Evolutionary conservation across 2,113 vertebrate genomes (phyloP).

Genomic region (Antechinus flavipes): DNA sequence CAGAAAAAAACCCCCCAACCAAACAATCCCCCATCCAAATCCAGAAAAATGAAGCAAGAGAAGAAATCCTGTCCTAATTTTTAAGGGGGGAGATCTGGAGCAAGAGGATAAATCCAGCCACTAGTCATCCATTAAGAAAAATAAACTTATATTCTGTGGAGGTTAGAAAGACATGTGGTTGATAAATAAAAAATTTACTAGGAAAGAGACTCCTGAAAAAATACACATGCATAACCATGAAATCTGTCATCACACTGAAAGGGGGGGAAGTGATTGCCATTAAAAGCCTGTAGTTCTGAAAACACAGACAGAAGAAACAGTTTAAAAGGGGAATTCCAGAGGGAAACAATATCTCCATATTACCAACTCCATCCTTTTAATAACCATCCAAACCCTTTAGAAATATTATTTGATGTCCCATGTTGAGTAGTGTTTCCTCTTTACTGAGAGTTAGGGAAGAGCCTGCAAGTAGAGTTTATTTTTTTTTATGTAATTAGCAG

Average conservation of each 20-base stretch:
- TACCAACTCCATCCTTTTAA: neutral
- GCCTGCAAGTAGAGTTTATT: neutral
- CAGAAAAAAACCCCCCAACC: conserved; percentile 21
- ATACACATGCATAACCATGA: conserved; percentile 2
- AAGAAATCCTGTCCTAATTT: conserved; percentile 44
- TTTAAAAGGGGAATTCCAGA: neutral
- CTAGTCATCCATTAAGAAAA: conserved; percentile 49
- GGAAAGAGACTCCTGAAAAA: conserved; percentile 36
- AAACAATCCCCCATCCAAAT: neutral
- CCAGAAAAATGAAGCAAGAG: conserved; percentile 20
- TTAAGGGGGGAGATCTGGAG: conserved; percentile 46
- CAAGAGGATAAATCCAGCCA: neutral
- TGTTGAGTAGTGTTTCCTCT: neutral
- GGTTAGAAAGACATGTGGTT: conserved; percentile 22
- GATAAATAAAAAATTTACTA: conserved; percentile 43
- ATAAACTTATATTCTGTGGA: conserved; percentile 22
- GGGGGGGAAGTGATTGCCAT: neutral
- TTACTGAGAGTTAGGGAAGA: neutral
- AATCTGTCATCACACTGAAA: neutral
- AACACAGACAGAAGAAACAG: neutral
- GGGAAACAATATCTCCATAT: neutral
- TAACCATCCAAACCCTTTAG: neutral
- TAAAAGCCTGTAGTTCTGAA: neutral
- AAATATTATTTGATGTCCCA: neutral
- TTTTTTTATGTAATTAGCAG: neutral